Base-by-base conservation (phyloP, 2,888 invertebrate genomes). In the Nectonema munidae region DNA sequence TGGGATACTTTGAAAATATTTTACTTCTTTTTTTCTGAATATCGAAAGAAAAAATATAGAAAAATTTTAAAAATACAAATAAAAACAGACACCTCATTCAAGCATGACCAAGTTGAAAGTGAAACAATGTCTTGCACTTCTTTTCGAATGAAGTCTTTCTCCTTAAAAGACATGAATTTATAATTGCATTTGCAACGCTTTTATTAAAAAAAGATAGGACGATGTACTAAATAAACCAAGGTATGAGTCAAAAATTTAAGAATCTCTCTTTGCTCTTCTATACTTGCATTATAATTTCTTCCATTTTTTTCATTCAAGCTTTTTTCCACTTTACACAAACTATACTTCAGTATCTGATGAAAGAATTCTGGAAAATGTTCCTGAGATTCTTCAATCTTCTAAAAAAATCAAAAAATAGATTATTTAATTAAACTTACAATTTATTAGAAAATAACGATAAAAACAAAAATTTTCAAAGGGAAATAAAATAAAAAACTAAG, bases 51-150 rank as follows among this genome's bases (percentile, higher is more conserved):
- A 32, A 4, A 41, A 33, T 39, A 44, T 29, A 28, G 37, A 5
- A 19, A 13, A 3, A 14, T 14, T 36, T 15, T 17, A 41, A 21
- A 21, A 39, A 40, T 20, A 37, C 39, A 39, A n/a, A 19, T 30
- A 39, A 20, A 38, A 14, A 15, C 3, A 35, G 29, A 14, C 19
- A 42, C 18, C 32, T 28, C 9, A 35, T 32, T 33, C 18, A 35
- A 29, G 9, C 15, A 40, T 13, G 33, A 61, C 86, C 89, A 89
- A 66, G 81, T 79, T 9, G 77, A 70, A 9, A 95, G 59, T 0
- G 81, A 81, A 0, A 83, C 75, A 3, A 89, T 61, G 41, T 71
- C 63, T 54, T 76, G 76, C 6, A 76, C 73, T 56, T 83, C 77
- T 47, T 77, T 73, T 29, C 89, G 61, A 41, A 95, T 76, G 30